A percentile compares a stretch with the other conserved stretches of the same genome.
Conservation (phyloP, 2,113 vertebrate genomes). For the Ariopsis seemanni region DNA sequence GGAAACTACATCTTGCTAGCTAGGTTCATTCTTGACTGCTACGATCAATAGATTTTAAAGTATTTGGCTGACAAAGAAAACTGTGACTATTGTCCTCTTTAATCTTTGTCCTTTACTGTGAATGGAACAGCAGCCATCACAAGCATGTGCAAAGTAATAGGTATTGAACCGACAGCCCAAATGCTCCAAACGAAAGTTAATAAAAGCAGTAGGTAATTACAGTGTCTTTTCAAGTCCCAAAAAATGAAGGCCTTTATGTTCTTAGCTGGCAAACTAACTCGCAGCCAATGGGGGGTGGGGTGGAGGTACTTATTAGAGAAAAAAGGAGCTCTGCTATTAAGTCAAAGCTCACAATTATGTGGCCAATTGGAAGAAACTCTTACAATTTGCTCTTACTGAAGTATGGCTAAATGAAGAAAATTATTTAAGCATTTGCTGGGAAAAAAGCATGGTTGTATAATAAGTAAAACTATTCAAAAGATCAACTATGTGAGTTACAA, state of each 20-base stretch:
- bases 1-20: conserved; percentile 4
- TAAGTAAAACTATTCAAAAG: background rate
- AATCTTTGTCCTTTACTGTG: conserved; percentile 42
- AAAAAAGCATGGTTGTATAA: background rate
- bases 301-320: conserved; percentile 38
- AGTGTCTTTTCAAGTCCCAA: conserved; percentile 62
- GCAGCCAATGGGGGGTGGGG: conserved; percentile 53
- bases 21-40: background rate
- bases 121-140: conserved; percentile 63
- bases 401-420: conserved; percentile 53
- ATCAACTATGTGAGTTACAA: background rate
- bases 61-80: conserved; percentile 34
- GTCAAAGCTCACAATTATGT: conserved; percentile 62
- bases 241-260: conserved; percentile 63
- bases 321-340: conserved; percentile 29
- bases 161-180: conserved; percentile 66
- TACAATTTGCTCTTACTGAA: conserved; percentile 54
- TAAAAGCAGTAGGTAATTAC: conserved; percentile 73
- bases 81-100: conserved; percentile 51
- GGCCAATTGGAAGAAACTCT: conserved; percentile 52
- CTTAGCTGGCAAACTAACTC: conserved; percentile 68
- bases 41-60: conserved; percentile 38
- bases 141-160: conserved; percentile 67
- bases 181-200: conserved; percentile 67
- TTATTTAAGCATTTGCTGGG: conserved; percentile 28